phyloP scores from a whole-genome alignment of 2,797 vertebrate genomes.

The Cephalopachus bancanus region DNA sequence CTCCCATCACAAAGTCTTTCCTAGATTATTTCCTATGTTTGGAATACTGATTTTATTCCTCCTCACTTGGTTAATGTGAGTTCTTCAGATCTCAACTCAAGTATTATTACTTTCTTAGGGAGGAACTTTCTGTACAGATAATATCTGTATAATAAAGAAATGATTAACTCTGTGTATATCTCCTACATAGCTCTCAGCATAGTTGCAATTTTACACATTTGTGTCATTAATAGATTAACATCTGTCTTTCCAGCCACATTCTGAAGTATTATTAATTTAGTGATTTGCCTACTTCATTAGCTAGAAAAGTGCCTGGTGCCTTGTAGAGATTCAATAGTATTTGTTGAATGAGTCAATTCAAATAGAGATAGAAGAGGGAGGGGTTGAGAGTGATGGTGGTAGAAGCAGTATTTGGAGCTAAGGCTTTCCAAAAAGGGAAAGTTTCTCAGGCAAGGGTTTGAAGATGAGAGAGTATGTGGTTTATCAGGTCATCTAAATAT shows the following conservation, averaged over 20 bases:
- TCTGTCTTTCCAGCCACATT: not conserved
- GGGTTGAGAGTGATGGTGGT: not conserved
- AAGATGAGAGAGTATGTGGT: not conserved
- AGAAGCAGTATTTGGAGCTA: not conserved
- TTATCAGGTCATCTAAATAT: not conserved
- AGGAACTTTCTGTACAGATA: not conserved
- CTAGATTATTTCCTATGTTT: not conserved
- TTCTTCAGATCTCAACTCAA: not conserved
- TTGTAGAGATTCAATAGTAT: not conserved
- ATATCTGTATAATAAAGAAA: not conserved
- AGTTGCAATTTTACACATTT: not conserved
- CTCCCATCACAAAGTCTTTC: not conserved
- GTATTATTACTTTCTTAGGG: not conserved
- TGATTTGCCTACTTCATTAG: not conserved
- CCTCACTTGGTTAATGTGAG: not conserved
- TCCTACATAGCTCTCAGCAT: not conserved
- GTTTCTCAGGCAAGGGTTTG: not conserved
- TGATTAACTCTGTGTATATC: not conserved
- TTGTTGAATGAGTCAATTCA: not conserved
- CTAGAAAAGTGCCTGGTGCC: not conserved
- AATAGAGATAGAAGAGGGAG: not conserved
- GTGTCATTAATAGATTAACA: not conserved
- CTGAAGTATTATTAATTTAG: not conserved
- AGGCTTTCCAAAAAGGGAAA: not conserved
- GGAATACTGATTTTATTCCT: not conserved